phyloP scores from a whole-genome alignment of 2,888 invertebrate genomes.

The Tinea trinotella region DNA sequence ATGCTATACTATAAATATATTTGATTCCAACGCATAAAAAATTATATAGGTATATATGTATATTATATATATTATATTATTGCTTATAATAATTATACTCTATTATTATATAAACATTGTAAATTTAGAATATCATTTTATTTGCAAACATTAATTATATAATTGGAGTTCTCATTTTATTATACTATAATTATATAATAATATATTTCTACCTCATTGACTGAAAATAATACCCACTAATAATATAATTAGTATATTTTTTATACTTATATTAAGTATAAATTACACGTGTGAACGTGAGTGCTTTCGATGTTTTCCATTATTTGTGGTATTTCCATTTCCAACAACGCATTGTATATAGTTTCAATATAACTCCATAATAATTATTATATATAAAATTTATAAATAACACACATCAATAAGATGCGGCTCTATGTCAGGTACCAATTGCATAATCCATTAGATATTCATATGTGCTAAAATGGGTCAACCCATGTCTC shows the following conservation, averaged over 20 bases:
- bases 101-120: conserved; percentile 1
- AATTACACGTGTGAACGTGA: background rate
- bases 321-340: background rate
- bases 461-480: background rate
- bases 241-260: background rate
- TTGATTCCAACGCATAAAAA: background rate
- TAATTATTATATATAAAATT: background rate
- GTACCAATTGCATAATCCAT: background rate
- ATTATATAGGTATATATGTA: too few relatives aligned
- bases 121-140: conserved; percentile 8
- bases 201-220: background rate
- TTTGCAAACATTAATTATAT: background rate
- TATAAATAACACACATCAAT: background rate
- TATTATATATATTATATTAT: background rate
- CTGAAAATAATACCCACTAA: background rate
- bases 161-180: conserved; percentile 2
- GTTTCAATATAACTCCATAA: background rate
- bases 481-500: too few relatives aligned
- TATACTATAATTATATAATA: conserved; percentile 5
- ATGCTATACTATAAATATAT: background rate
- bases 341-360: background rate
- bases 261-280: background rate
- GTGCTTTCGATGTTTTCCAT: background rate
- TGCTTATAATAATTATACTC: background rate
- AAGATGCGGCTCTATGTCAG: background rate